Evolutionary conservation across 2,113 vertebrate genomes (phyloP).

Genomic region (Bothrops jararaca): DNA sequence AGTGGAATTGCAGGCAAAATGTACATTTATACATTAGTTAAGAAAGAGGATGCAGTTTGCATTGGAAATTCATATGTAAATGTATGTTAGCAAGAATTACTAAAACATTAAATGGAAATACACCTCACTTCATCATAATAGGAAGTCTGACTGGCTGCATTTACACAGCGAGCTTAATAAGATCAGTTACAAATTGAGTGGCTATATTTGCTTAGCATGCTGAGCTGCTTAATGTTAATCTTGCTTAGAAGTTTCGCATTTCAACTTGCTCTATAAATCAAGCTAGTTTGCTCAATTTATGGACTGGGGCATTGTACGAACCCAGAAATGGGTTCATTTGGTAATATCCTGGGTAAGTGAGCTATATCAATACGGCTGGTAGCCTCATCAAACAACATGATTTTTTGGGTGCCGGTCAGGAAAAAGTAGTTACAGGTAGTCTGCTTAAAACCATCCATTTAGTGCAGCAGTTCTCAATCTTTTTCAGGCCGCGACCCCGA

Average conservation of each 20-base stretch:
- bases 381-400: neutral
- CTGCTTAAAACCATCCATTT: neutral
- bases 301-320: neutral
- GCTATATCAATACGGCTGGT: neutral
- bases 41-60: neutral
- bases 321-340: neutral
- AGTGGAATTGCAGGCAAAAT: neutral
- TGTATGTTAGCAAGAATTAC: neutral
- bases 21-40: neutral
- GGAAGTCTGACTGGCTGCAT: neutral
- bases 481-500: too few relatives aligned
- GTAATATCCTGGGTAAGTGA: neutral
- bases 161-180: neutral
- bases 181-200: neutral
- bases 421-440: neutral
- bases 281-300: neutral
- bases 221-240: neutral
- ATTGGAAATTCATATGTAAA: neutral
- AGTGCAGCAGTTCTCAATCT: too few relatives aligned
- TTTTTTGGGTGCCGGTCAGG: neutral
- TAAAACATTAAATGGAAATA: neutral
- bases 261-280: neutral
- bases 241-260: neutral
- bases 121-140: neutral
- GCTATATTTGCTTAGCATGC: neutral